These are phyloP conservation scores for Musca domestica DNA, from an alignment of 1,140 invertebrate genomes.

Conservation along the genomic window DNA sequence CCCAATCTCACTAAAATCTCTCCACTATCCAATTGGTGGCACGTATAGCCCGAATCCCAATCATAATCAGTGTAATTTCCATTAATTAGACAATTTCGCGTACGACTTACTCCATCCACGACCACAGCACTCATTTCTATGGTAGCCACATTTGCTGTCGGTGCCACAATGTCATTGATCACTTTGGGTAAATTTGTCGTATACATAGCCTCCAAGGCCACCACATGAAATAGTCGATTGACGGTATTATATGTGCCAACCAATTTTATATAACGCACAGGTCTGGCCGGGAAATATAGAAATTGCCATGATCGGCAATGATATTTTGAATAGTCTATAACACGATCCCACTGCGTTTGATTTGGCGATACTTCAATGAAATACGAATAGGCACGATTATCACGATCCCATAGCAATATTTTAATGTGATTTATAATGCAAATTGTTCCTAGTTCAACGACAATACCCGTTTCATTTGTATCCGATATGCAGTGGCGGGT, in stretches of 20 bases:
- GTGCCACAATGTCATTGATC: conserved; percentile 77
- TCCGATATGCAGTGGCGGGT: conserved; percentile 91
- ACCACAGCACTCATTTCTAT: conserved; percentile 85
- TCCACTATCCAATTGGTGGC: conserved; percentile 95
- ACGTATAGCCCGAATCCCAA: conserved; percentile 97
- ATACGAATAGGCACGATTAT: conserved; percentile 93
- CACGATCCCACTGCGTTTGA: conserved; percentile 89
- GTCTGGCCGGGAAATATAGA: conserved; percentile 86
- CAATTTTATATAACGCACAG: conserved; percentile 85
- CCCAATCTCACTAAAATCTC: conserved; percentile 92
- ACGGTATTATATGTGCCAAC: conserved; percentile 95
- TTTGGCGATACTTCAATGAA: conserved; percentile 96
- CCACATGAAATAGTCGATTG: conserved; percentile 92
- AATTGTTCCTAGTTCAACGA: conserved; percentile 81
- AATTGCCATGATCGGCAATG: conserved; percentile 95
- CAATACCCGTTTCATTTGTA: conserved; percentile 68
- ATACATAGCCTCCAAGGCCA: conserved; percentile 87
- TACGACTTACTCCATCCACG: conserved; percentile 89
- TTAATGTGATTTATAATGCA: conserved; percentile 92
- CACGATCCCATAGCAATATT: conserved; percentile 92
- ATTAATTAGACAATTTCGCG: conserved; percentile 92
- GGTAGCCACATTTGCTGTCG: conserved; percentile 89
- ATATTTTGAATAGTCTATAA: conserved; percentile 89
- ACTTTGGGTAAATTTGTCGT: conserved; percentile 73
- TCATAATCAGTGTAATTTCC: conserved; percentile 93